A percentile compares a stretch with the other conserved stretches of the same genome.
Conservation (phyloP, 1,140 invertebrate species). For the Brachionus paranguensis region DNA sequence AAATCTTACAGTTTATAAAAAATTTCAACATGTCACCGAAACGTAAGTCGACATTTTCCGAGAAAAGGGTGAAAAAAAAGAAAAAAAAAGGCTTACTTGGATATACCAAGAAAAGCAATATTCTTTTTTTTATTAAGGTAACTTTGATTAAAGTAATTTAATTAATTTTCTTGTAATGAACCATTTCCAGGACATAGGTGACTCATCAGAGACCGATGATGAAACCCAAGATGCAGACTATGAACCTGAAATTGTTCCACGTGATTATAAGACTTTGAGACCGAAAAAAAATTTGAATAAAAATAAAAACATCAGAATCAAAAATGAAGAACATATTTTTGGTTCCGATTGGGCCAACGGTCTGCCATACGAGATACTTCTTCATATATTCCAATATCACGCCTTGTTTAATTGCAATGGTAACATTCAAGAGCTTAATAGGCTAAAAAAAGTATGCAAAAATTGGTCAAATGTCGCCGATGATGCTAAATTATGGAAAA, state of each 20-base stretch:
- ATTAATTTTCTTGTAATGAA: background rate
- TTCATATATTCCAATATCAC: background rate
- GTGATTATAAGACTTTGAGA: background rate
- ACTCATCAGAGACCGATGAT: conserved; percentile 19
- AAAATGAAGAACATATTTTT: background rate
- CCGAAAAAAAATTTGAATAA: background rate
- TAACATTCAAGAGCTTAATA: background rate
- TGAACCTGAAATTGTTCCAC: background rate
- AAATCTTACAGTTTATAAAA: background rate
- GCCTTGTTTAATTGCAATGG: background rate
- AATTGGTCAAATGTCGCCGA: background rate
- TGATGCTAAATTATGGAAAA: conserved; percentile 7
- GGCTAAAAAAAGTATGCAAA: background rate
- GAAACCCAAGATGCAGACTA: conserved; percentile 10
- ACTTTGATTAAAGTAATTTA: background rate
- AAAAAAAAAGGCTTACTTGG: conserved; percentile 25
- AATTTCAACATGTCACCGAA: background rate
- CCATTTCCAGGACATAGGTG: background rate
- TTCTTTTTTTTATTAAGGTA: conserved; percentile 8
- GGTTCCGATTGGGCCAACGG: background rate
- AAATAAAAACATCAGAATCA: background rate
- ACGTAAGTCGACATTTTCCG: background rate
- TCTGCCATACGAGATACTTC: conserved; percentile 22
- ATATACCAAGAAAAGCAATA: background rate
- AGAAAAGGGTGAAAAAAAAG: conserved; percentile 6